These are phyloP conservation scores for Reticulitermes lucifugus DNA, from an alignment of 2,888 invertebrate species.

Conservation along the genomic window DNA sequence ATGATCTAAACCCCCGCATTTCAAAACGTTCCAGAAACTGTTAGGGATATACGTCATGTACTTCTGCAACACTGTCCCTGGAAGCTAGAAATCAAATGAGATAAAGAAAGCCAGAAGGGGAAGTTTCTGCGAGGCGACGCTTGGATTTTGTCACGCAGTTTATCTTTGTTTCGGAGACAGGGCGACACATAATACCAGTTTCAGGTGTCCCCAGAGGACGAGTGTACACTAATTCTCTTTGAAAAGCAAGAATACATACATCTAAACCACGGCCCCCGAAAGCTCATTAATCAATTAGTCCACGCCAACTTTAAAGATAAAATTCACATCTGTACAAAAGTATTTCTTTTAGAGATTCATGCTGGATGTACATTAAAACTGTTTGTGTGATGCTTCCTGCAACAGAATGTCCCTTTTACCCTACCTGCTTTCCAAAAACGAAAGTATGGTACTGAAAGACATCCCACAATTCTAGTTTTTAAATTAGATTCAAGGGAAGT, in stretches of 20 bases:
- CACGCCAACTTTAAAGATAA: background rate
- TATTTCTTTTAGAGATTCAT: too few relatives aligned
- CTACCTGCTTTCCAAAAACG: too few relatives aligned
- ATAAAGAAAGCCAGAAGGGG: background rate
- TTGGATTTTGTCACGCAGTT: conserved; percentile 1
- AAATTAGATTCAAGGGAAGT: too few relatives aligned
- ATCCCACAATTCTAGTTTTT: too few relatives aligned
- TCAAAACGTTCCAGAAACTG: background rate
- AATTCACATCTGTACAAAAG: too few relatives aligned
- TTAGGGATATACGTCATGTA: background rate
- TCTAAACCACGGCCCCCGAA: background rate
- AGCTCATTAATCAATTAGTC: conserved; percentile 3
- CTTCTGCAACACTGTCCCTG: background rate
- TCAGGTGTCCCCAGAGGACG: background rate
- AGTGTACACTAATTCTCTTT: background rate
- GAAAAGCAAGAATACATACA: background rate
- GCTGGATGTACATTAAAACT: too few relatives aligned
- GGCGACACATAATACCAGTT: background rate
- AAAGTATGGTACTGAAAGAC: too few relatives aligned
- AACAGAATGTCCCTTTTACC: too few relatives aligned
- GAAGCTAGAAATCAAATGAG: background rate
- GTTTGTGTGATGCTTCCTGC: too few relatives aligned
- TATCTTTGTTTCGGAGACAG: conserved; percentile 6
- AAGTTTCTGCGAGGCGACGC: background rate
- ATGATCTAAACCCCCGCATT: background rate